A percentile compares a stretch with the other conserved stretches of the same genome.
Evolutionary conservation across 2,113 vertebrate species (phyloP).

Genomic region (Spermophilus dauricus): DNA sequence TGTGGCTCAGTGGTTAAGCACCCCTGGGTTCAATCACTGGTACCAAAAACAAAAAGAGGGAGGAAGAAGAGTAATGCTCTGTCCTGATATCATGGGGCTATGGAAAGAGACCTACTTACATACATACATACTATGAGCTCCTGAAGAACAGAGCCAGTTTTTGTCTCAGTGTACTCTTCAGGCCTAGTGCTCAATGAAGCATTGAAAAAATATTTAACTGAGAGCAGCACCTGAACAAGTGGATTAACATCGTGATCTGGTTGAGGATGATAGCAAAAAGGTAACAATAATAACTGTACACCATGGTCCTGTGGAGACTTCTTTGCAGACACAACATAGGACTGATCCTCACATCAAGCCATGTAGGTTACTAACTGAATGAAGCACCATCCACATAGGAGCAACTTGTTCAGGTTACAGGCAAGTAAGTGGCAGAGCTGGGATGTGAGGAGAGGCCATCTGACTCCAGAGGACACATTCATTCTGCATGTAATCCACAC

Average conservation of each 20-base stretch:
- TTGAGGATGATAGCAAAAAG: background rate
- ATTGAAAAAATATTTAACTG: background rate
- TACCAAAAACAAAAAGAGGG: too few species aligned
- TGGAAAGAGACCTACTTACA: background rate
- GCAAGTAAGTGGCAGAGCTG: background rate
- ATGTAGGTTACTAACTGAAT: fast-evolving
- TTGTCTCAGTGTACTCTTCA: too few species aligned
- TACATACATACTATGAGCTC: background rate
- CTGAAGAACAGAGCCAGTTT: background rate
- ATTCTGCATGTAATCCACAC: fast-evolving
- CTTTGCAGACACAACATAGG: background rate
- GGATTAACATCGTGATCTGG: background rate
- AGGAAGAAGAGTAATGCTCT: background rate
- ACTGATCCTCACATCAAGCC: background rate
- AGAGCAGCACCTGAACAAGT: background rate
- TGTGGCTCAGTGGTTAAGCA: too few species aligned
- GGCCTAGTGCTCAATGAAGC: background rate
- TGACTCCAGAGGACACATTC: background rate
- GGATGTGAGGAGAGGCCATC: background rate
- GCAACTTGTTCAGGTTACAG: background rate
- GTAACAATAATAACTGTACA: too few species aligned
- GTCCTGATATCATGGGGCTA: background rate
- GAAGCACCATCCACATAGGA: background rate
- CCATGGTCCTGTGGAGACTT: background rate
- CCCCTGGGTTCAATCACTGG: too few species aligned